Percentiles rank a stretch among this genome's conserved stretches.
Conservation (phyloP, 2,888 invertebrate genomes). For the Parthenolecanium corni region DNA sequence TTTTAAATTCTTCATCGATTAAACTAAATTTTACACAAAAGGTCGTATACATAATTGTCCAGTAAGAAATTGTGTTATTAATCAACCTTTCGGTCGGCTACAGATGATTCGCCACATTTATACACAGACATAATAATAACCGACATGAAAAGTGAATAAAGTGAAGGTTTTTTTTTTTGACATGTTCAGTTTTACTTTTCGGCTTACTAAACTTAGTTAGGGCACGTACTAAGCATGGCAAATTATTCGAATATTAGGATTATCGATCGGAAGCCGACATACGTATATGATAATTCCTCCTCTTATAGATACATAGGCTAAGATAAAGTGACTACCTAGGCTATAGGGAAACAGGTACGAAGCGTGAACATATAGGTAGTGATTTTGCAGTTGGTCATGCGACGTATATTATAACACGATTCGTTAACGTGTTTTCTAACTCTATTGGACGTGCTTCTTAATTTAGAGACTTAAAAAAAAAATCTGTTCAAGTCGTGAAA, state of each 20-base stretch:
- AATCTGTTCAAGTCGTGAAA: background rate
- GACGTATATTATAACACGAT: conserved; percentile 20
- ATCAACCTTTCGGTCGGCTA: background rate
- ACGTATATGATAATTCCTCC: conserved; percentile 14
- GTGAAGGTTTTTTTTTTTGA: background rate
- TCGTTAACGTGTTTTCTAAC: conserved; percentile 9
- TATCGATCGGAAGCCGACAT: conserved; percentile 10
- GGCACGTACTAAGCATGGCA: conserved; percentile 20
- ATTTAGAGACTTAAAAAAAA: conserved; percentile 9
- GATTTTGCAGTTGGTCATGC: conserved; percentile 16
- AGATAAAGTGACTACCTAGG: no score
- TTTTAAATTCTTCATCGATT: no score
- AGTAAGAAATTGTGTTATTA: no score
- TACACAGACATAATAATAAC: background rate
- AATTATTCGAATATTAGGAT: conserved; percentile 23
- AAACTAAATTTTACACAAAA: no score
- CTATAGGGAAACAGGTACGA: conserved; percentile 7
- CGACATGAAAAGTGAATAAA: background rate
- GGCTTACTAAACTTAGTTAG: background rate
- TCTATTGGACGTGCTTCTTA: conserved; percentile 21
- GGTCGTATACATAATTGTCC: no score
- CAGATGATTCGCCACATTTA: no score
- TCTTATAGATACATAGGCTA: background rate
- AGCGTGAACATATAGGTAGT: conserved; percentile 13
- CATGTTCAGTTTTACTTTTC: background rate